These are phyloP conservation scores for Acanthoscelides obtectus DNA, from an alignment of 2,888 invertebrate species.

Conservation along the genomic window DNA sequence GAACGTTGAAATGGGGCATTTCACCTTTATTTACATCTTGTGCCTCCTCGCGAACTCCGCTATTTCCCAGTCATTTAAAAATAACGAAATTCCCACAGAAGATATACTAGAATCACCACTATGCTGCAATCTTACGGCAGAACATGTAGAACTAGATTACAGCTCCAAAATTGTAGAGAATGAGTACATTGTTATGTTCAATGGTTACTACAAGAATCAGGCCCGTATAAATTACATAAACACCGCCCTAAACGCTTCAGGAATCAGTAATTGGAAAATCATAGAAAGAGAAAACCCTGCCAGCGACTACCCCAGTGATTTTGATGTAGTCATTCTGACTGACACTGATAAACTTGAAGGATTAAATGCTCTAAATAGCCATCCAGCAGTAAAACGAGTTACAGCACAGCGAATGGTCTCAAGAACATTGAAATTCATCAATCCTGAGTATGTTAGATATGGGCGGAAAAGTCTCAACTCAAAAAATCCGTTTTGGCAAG, in stretches of 20 bases:
- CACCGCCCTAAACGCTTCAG: conserved; percentile 68
- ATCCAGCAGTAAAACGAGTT: conserved; percentile 72
- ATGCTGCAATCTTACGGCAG: conserved; percentile 45
- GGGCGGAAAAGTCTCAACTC: conserved; percentile 50
- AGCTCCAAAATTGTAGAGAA: conserved; percentile 59
- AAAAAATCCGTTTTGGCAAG: conserved; percentile 58
- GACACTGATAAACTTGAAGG: conserved; percentile 49
- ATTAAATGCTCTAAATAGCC: conserved; percentile 61
- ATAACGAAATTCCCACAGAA: conserved; percentile 30
- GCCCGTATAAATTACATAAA: conserved; percentile 72
- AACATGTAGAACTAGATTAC: conserved; percentile 55
- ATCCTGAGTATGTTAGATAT: conserved; percentile 44
- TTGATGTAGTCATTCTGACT: conserved; percentile 76
- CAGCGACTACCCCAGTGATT: conserved; percentile 86
- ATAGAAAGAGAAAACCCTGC: conserved; percentile 74
- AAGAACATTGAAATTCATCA: conserved; percentile 66
- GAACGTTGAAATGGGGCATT: conserved; percentile 20
- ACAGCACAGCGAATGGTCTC: conserved; percentile 75
- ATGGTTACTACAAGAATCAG: conserved; percentile 71
- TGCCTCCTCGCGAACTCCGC: conserved; percentile 15
- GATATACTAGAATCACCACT: conserved; percentile 45
- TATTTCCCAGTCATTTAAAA: conserved; percentile 12
- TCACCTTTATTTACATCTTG: conserved; percentile 14
- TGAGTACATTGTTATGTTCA: conserved; percentile 85
- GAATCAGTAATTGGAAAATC: conserved; percentile 74